Evolutionary conservation across 2,888 invertebrate genomes (phyloP).

Genomic region (Minunthozetes semirufus): DNA sequence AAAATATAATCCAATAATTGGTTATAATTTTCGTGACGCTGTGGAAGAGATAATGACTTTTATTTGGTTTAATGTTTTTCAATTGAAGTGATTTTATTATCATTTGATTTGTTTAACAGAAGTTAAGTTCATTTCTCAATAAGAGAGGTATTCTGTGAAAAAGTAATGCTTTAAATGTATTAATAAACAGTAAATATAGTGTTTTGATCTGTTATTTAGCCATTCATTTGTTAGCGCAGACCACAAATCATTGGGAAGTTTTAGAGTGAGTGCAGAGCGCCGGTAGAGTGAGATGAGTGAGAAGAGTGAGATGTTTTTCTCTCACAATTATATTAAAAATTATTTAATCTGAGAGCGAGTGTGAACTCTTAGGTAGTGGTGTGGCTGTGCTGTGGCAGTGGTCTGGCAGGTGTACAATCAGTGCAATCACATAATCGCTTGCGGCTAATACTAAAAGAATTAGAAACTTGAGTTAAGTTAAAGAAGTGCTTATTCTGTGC

Average conservation of each 20-base stretch:
- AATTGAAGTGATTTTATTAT: neutral
- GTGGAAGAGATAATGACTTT: slow-evolving; percentile 1
- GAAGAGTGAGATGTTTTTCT: slow-evolving; percentile 13
- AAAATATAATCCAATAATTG: neutral
- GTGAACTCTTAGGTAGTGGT: neutral
- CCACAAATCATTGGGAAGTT: slow-evolving; percentile 27
- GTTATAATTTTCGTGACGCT: slow-evolving; percentile 7
- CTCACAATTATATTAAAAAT: slow-evolving; percentile 22
- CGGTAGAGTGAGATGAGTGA: slow-evolving; percentile 3
- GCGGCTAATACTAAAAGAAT: slow-evolving; percentile 10
- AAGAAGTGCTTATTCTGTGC: too few species aligned
- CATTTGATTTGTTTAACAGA: neutral
- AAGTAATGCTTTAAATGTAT: neutral
- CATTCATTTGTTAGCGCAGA: neutral
- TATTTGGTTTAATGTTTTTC: neutral
- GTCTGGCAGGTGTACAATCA: neutral
- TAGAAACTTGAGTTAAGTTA: neutral
- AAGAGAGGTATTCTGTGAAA: neutral
- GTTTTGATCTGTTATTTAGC: slow-evolving; percentile 1
- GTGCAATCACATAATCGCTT: slow-evolving; percentile 18
- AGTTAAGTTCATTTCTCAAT: neutral
- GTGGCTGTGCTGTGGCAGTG: too few species aligned
- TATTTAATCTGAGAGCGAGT: neutral
- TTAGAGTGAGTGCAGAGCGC: neutral
- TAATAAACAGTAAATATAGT: neutral